Conservation (phyloP, 2,797 vertebrate genomes). For the Acanthurus leucopareius region DNA sequence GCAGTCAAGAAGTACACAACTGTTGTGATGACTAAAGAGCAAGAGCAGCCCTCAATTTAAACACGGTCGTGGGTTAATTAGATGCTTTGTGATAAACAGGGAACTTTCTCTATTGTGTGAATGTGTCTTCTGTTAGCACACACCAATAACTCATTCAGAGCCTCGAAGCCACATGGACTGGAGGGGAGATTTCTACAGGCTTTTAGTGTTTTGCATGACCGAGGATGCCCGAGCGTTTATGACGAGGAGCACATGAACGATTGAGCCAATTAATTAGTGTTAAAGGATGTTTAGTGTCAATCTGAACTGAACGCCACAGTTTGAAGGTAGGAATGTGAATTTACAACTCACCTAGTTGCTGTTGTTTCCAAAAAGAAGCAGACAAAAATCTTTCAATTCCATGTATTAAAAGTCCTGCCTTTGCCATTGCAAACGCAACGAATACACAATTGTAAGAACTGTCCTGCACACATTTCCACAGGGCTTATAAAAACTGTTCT, state of each 20-base stretch:
- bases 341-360: too few relatives aligned
- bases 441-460: neutral
- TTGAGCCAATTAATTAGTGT: constrained; percentile 3
- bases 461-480: too few relatives aligned
- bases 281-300: neutral
- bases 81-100: constrained; percentile 52
- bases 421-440: neutral
- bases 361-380: neutral
- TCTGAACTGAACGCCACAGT: neutral
- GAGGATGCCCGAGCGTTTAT: neutral
- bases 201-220: neutral
- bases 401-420: neutral
- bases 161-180: constrained; percentile 17
- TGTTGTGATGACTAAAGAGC: constrained; percentile 45
- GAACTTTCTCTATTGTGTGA: constrained; percentile 44
- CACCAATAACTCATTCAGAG: constrained; percentile 41
- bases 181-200: constrained; percentile 1
- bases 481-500: neutral
- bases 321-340: neutral
- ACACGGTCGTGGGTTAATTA: constrained; percentile 49
- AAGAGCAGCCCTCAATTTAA: constrained; percentile 2
- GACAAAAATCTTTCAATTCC: neutral
- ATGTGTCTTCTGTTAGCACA: constrained; percentile 38
- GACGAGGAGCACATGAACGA: constrained; percentile 21
- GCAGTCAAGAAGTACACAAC: constrained; percentile 54